phyloP scores from a whole-genome alignment of 35 echinoderm and acorn worm genomes.

The Apostichopus parvimensis region DNA sequence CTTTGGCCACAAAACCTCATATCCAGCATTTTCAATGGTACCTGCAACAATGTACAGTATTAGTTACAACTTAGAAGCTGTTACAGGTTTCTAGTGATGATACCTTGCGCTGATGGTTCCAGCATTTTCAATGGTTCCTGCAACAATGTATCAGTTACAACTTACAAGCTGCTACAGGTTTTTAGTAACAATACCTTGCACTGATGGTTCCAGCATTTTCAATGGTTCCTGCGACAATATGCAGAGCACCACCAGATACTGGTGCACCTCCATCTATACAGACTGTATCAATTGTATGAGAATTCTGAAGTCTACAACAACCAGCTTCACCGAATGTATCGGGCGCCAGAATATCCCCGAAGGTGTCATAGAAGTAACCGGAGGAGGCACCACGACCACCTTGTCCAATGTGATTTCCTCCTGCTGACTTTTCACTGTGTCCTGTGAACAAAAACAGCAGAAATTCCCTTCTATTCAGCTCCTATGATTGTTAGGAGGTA shows the following conservation, averaged over 20 bases:
- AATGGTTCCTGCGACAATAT: constrained; percentile 44
- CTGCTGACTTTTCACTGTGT: constrained; percentile 11
- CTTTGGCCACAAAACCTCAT: no score
- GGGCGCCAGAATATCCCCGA: constrained; percentile 50
- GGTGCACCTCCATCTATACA: constrained; percentile 61
- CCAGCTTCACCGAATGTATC: constrained; percentile 67
- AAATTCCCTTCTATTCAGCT: no score
- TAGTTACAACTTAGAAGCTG: not conserved
- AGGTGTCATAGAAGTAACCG: not conserved
- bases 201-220: constrained; percentile 67
- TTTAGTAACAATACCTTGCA: constrained; percentile 47
- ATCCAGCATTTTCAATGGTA: not conserved
- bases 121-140: constrained; percentile 47
- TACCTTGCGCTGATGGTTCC: constrained; percentile 80
- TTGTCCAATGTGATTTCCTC: constrained; percentile 69
- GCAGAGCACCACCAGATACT: constrained; percentile 73
- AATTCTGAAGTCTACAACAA: constrained; percentile 32
- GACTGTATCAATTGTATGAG: not conserved
- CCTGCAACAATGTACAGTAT: no score
- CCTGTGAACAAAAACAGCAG: not conserved
- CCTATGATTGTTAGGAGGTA: no score
- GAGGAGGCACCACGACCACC: constrained; percentile 49
- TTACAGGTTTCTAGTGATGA: not conserved
- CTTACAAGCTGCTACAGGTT: not conserved
- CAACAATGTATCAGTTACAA: constrained; percentile 2